These are phyloP conservation scores for Megalurothrips usitatus DNA, from an alignment of 2,888 invertebrate genomes.

Conservation along the genomic window DNA sequence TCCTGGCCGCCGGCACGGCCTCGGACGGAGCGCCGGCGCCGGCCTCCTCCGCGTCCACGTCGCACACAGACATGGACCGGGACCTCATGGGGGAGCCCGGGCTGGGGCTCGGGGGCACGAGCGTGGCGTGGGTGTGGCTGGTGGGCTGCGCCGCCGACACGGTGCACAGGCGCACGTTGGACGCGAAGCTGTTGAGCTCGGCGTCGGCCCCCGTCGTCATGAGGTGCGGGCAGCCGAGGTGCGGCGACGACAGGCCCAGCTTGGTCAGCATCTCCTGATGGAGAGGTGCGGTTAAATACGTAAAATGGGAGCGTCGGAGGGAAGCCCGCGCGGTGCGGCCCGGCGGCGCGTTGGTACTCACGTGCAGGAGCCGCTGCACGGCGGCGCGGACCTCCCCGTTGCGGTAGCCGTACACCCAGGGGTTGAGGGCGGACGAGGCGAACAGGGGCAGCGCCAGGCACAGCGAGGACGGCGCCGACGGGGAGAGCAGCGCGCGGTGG, in stretches of 20 bases:
- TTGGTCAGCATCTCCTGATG: constrained; percentile 48
- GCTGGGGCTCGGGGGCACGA: constrained; percentile 5
- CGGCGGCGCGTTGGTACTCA: neutral
- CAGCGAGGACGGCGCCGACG: constrained; percentile 45
- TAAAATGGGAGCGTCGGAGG: no score
- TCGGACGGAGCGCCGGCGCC: neutral
- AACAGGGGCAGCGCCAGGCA: constrained; percentile 57
- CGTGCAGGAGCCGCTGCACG: constrained; percentile 50
- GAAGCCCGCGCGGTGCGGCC: no score
- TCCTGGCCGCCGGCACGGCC: neutral
- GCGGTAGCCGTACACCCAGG: constrained; percentile 62
- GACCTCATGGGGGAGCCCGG: no score
- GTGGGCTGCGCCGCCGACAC: constrained; percentile 41
- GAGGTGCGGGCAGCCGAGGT: constrained; percentile 35
- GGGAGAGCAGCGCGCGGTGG: constrained; percentile 43
- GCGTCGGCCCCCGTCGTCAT: constrained; percentile 35
- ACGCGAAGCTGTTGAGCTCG: constrained; percentile 44
- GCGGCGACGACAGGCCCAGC: constrained; percentile 39
- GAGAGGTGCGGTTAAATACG: no score
- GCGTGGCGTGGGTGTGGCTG: constrained; percentile 37
- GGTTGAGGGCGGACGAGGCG: constrained; percentile 57
- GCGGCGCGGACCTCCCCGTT: constrained; percentile 58
- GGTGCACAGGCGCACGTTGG: constrained; percentile 43
- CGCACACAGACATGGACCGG: no score
- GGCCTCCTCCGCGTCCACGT: neutral